Evolutionary conservation across 2,797 vertebrate species (phyloP).

Genomic region (Heteromormyrus szaboi): DNA sequence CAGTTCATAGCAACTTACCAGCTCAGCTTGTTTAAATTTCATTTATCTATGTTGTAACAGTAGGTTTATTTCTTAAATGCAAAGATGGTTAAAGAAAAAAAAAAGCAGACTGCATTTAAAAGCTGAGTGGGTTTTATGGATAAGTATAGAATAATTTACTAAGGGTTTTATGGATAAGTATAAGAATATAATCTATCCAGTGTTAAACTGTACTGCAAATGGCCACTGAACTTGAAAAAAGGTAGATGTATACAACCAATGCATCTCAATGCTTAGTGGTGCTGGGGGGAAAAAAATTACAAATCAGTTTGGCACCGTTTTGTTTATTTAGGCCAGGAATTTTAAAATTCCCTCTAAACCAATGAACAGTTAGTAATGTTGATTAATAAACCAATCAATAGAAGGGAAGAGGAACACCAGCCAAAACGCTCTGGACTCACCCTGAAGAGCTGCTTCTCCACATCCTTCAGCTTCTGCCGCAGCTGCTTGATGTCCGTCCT

Average conservation of each 20-base stretch:
- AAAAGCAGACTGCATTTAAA: not conserved
- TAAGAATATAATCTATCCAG: not conserved
- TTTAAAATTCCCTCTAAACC: not conserved
- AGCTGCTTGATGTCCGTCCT: constrained; percentile 83
- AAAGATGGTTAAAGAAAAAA: not conserved
- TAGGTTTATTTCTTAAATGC: not conserved
- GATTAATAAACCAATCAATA: not conserved
- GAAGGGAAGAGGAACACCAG: not conserved
- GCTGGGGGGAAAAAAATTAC: not conserved
- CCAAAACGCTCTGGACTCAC: constrained; percentile 46
- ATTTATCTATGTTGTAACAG: not conserved
- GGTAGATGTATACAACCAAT: not conserved
- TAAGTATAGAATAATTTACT: not conserved
- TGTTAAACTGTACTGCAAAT: not conserved
- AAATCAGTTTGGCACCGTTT: not conserved
- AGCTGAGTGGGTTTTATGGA: not conserved
- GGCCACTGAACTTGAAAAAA: not conserved
- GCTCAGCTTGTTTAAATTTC: not conserved
- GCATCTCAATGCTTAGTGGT: not conserved
- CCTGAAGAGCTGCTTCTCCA: constrained; percentile 87
- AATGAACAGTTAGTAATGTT: not conserved
- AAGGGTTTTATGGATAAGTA: too few relatives aligned
- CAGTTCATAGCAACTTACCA: not conserved
- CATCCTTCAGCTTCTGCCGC: constrained; percentile 79
- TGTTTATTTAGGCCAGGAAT: not conserved